Evolutionary conservation across 2,888 invertebrate genomes (phyloP).

Genomic region (Erannis defoliaria): DNA sequence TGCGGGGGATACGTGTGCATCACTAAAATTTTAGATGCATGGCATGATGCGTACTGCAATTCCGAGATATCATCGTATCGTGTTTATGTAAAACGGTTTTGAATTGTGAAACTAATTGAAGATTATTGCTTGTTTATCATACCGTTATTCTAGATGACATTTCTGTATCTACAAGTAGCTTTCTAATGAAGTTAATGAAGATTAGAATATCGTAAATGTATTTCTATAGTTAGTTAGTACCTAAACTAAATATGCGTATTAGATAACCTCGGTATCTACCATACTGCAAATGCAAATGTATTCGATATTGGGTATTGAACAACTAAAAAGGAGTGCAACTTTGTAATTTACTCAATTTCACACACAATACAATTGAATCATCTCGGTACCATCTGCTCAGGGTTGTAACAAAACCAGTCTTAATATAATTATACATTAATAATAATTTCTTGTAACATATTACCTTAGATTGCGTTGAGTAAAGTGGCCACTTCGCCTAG

Average conservation of each 20-base stretch:
- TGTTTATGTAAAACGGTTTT: slow-evolving; percentile 33
- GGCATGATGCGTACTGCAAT: slow-evolving; percentile 16
- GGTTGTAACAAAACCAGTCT: neutral
- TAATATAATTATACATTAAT: too few species aligned
- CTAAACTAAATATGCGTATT: too few species aligned
- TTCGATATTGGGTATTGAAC: too few species aligned
- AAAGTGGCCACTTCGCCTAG: too few species aligned
- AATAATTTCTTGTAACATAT: too few species aligned
- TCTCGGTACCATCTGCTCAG: neutral
- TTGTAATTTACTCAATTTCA: slow-evolving; percentile 8
- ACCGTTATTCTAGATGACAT: slow-evolving; percentile 4
- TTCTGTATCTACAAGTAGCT: neutral
- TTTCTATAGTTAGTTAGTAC: neutral
- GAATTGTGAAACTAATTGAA: slow-evolving; percentile 35
- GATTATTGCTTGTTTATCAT: slow-evolving; percentile 19
- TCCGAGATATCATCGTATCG: slow-evolving; percentile 20
- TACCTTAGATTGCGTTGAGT: too few species aligned
- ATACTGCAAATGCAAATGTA: too few species aligned
- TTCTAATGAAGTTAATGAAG: neutral
- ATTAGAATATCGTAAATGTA: neutral
- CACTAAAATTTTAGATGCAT: slow-evolving; percentile 42
- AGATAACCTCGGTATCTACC: too few species aligned
- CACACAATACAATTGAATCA: slow-evolving; percentile 6
- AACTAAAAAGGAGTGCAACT: neutral
- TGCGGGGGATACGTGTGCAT: slow-evolving; percentile 36